Conservation (phyloP, 2,113 vertebrate genomes). For the Crypturellus undulatus region DNA sequence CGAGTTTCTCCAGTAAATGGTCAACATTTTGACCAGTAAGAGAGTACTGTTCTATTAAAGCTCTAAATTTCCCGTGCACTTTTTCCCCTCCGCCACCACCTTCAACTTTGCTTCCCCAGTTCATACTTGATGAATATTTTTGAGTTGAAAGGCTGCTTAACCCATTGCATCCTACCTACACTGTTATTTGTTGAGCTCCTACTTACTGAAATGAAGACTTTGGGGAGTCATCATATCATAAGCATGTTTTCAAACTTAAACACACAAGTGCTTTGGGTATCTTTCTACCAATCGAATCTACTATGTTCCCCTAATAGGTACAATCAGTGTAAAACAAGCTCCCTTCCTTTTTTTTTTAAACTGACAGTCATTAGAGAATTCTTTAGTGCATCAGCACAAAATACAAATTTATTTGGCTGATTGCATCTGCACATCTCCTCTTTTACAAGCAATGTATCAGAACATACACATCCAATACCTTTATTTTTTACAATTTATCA, state of each 20-base stretch:
- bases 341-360: not conserved
- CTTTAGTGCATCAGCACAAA: constrained; percentile 15
- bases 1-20: not conserved
- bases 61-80: not conserved
- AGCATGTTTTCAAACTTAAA: constrained; percentile 24
- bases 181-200: not conserved
- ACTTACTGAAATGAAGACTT: not conserved
- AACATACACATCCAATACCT: not conserved
- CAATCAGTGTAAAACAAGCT: constrained; percentile 53
- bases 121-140: not conserved
- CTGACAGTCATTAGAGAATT: constrained; percentile 10
- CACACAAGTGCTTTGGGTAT: constrained; percentile 33
- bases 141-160: constrained; percentile 47
- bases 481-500: not conserved
- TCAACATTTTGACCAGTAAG: constrained; percentile 22
- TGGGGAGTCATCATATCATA: constrained; percentile 23
- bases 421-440: not conserved
- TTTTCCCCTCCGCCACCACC: not conserved
- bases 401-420: constrained; percentile 15
- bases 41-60: not conserved
- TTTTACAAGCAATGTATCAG: not conserved
- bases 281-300: constrained; percentile 40
- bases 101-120: not conserved
- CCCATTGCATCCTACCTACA: not conserved
- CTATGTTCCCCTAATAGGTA: constrained; percentile 6